These are phyloP conservation scores for Idris sp. DNA, from an alignment of 1,140 invertebrate species.

Conservation along the genomic window DNA sequence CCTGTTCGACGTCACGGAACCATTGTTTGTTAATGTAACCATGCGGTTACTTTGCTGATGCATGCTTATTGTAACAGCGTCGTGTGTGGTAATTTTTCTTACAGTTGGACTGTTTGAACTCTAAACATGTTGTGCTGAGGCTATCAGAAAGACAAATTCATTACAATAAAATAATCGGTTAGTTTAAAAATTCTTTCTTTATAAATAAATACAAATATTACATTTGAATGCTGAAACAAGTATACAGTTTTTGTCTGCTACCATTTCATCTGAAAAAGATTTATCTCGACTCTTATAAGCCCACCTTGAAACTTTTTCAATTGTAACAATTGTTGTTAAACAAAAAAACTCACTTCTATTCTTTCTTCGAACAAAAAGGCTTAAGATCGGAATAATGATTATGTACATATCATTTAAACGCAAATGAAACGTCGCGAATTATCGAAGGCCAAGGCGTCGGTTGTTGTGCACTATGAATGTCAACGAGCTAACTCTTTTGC, in stretches of 20 bases:
- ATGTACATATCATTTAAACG: conserved; percentile 41
- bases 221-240: no score
- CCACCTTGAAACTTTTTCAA: no score
- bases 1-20: conserved; percentile 54
- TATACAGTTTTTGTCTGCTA: no score
- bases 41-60: conserved; percentile 58
- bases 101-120: conserved; percentile 21
- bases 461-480: conserved; percentile 46
- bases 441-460: conserved; percentile 52
- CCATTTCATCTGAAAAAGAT: no score
- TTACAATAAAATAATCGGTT: conserved; percentile 41
- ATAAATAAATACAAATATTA: no score
- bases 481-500: conserved; percentile 34
- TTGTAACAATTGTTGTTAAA: no score
- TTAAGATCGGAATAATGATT: conserved; percentile 20
- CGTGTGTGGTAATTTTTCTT: conserved; percentile 71
- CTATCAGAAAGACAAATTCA: conserved; percentile 55
- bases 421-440: conserved; percentile 51
- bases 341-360: no score
- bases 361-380: conserved; percentile 1
- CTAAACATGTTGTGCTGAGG: conserved; percentile 29
- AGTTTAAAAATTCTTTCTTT: no score
- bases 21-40: conserved; percentile 74
- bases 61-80: conserved; percentile 43
- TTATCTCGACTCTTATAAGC: no score